phyloP scores from a whole-genome alignment of 2,888 invertebrate species.

The Hydrotaea cyrtoneurina region DNA sequence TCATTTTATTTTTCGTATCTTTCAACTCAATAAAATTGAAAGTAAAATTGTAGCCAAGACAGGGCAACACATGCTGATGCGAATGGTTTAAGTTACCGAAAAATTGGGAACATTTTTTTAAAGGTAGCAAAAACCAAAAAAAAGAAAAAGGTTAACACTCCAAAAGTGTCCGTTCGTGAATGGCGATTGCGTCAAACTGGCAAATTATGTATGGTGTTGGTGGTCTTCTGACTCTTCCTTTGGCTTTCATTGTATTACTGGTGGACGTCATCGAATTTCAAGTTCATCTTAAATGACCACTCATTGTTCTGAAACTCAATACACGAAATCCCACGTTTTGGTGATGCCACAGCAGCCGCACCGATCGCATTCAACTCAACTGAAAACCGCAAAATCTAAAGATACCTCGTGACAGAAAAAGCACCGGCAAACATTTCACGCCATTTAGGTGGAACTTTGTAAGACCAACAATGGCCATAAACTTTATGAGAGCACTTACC shows the following conservation, averaged over 20 bases:
- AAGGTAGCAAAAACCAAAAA: no score
- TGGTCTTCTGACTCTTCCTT: neutral
- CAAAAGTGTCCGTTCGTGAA: neutral
- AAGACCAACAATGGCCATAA: constrained; percentile 45
- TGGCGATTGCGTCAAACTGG: constrained; percentile 29
- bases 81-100: no score
- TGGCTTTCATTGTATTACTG: neutral
- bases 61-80: no score
- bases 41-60: no score
- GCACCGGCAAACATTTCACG: constrained; percentile 22
- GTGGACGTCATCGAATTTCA: constrained; percentile 48
- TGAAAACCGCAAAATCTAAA: neutral
- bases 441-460: constrained; percentile 28
- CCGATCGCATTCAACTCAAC: neutral
- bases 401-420: neutral
- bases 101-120: no score
- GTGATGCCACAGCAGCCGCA: no score
- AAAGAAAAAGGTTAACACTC: constrained; percentile 37
- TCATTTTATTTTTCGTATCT: neutral
- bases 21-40: neutral
- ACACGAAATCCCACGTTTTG: constrained; percentile 9
- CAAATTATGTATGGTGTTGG: constrained; percentile 10
- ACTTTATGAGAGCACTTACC: constrained; percentile 49
- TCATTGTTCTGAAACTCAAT: constrained; percentile 54
- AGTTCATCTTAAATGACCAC: constrained; percentile 54